phyloP scores from a whole-genome alignment of 2,113 vertebrate species.

The Cheirogaleus medius region DNA sequence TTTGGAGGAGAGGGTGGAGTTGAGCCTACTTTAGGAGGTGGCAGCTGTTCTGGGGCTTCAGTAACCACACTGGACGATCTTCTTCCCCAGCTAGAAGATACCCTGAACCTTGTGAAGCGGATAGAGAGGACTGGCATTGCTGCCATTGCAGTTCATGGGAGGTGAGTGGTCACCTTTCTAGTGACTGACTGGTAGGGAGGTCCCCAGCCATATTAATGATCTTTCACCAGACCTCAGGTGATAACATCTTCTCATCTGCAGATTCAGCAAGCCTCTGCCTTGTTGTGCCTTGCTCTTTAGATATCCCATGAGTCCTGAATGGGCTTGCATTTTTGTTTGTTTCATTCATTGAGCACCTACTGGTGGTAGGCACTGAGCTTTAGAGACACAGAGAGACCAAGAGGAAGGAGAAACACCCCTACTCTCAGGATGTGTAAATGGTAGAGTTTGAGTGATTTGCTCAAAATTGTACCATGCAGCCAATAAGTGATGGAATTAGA shows the following conservation, averaged over 20 bases:
- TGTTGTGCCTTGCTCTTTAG: background rate
- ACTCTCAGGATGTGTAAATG: background rate
- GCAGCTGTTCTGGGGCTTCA: background rate
- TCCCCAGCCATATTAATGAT: background rate
- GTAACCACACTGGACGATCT: background rate
- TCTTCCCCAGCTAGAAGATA: constrained; percentile 91
- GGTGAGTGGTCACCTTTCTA: constrained; percentile 84
- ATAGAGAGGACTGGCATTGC: constrained; percentile 95
- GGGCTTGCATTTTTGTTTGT: background rate
- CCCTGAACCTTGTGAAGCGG: constrained; percentile 90
- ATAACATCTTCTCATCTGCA: background rate
- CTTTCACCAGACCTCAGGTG: background rate
- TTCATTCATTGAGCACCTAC: constrained; percentile 22
- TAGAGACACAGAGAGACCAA: background rate
- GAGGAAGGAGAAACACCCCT: background rate
- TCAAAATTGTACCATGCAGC: background rate
- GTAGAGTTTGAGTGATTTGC: background rate
- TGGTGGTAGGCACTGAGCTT: background rate
- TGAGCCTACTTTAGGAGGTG: background rate
- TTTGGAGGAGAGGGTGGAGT: background rate
- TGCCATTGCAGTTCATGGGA: constrained; percentile 96
- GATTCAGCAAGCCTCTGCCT: background rate
- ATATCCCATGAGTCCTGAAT: background rate
- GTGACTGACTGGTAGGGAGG: background rate
- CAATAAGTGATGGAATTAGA: constrained; percentile 43